Evolutionary conservation across 2,113 vertebrate genomes (phyloP).

Genomic region (Cebus imitator): DNA sequence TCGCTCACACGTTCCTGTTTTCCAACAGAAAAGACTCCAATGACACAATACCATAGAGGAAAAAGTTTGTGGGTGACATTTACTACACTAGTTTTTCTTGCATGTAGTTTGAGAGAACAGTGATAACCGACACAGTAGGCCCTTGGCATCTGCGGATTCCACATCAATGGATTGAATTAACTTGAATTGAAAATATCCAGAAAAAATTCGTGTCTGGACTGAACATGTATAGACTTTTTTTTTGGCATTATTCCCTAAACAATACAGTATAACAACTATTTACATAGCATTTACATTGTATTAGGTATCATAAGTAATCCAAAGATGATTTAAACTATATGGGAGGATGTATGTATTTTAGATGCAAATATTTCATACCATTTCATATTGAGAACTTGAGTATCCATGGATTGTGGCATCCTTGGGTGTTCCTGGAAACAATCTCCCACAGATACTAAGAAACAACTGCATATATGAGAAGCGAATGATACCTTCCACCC

Average conservation of each 20-base stretch:
- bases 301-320: background rate
- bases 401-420: background rate
- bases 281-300: background rate
- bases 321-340: background rate
- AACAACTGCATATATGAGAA: background rate
- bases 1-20: background rate
- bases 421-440: background rate
- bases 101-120: background rate
- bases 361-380: background rate
- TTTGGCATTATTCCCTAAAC: background rate
- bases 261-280: background rate
- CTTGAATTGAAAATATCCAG: background rate
- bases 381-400: background rate
- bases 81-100: background rate
- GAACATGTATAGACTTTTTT: background rate
- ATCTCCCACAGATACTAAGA: background rate
- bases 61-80: background rate
- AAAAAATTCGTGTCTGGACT: background rate
- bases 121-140: background rate
- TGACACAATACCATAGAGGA: background rate
- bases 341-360: background rate
- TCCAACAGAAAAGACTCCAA: background rate
- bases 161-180: background rate
- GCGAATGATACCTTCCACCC: background rate
- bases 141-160: background rate